Base-by-base conservation (phyloP, 2,797 vertebrate species). In the Muscicapa striata region DNA sequence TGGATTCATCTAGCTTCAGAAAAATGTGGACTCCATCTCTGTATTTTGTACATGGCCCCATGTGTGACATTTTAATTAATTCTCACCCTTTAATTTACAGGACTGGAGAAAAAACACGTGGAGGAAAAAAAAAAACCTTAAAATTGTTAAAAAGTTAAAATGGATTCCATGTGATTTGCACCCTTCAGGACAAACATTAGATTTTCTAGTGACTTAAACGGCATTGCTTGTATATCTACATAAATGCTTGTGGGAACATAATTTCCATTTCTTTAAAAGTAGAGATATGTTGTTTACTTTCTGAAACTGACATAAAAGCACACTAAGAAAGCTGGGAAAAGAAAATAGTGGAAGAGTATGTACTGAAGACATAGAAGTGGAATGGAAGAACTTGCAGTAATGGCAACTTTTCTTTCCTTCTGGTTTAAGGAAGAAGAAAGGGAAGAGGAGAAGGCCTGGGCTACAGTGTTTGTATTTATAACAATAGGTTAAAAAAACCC, bases 121-220 rank as follows among this genome's bases (percentile, higher is more conserved):
- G 20, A 21, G 6, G 2, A 3, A 26, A 48, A 68, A 26, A 48
- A 68, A 38, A 1, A 29, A 0, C 5, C 29, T n/a, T 70, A 20
- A 38, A 77, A 30, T 2, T 23, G 18, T 57, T 68, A 32, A 75
- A 66, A 86, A 63, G 40, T 16, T 34, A 41, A 32, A 79, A 87
- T 21, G 11, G 11, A 62, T 59, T 67, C 26, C 38, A 55, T 34
- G 30, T 20, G 22, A 72, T 34, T 46, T 9, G 18, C 2, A 4
- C 66, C 24, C 22, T 55, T 82, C 30, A 38, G 40, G 43, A 76
- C 12, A 62, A 87, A 41, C 9, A 62, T 43, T 34, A 58, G 23
- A n/a, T 46, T 74, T 13, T 63, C 46, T 54, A n/a, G 16, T 41
- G 32, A 46, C 45, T 79, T 67, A 61, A 74, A 49, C 36, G 11